Evolutionary conservation across 2,113 vertebrate genomes (phyloP).

Genomic region (Bambusicola thoracicus): DNA sequence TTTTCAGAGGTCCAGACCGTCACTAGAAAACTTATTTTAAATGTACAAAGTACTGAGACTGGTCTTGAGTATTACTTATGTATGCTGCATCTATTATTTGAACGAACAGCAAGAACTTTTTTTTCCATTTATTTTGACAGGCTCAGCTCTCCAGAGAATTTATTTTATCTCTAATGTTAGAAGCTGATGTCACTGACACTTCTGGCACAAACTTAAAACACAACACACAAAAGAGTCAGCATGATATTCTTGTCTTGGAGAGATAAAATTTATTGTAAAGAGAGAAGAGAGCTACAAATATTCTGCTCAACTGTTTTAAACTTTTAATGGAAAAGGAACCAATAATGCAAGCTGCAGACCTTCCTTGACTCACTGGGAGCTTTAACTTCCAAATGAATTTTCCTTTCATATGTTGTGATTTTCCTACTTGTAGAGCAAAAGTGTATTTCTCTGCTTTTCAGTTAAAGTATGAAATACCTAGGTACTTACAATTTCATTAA

Average conservation of each 20-base stretch:
- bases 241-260: slow-evolving; percentile 36
- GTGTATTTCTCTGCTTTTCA: neutral
- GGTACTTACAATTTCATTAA: neutral
- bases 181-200: slow-evolving; percentile 55
- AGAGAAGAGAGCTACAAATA: slow-evolving; percentile 8
- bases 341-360: neutral
- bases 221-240: slow-evolving; percentile 53
- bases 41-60: slow-evolving; percentile 39
- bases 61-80: slow-evolving; percentile 31
- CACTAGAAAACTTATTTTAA: slow-evolving; percentile 67
- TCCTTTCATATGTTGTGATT: neutral
- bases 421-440: neutral
- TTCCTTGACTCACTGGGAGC: neutral
- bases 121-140: slow-evolving; percentile 60
- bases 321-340: slow-evolving; percentile 3
- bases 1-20: slow-evolving; percentile 33
- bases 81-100: slow-evolving; percentile 63
- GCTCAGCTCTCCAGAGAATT: slow-evolving; percentile 57
- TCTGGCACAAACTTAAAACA: slow-evolving; percentile 64
- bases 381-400: neutral
- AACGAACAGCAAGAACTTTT: neutral
- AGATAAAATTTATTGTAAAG: slow-evolving; percentile 44
- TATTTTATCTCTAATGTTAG: slow-evolving; percentile 67
- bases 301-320: neutral
- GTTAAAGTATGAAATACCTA: neutral